Conservation (phyloP, 1,140 invertebrate genomes). For the Acromyrmex echinatior region DNA sequence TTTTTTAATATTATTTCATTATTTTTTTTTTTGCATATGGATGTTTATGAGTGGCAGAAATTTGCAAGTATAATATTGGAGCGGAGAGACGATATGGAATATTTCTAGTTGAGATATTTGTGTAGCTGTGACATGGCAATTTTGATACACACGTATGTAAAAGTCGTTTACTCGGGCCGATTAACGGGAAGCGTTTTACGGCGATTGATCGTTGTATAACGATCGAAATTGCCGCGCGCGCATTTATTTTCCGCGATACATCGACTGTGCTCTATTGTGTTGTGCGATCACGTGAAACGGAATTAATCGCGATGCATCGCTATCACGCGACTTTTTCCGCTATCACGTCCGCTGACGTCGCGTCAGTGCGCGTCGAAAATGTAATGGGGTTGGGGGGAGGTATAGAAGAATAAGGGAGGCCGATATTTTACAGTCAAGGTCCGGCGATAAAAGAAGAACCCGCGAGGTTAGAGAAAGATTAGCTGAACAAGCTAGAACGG, state of each 20-base stretch:
- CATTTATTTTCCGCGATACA: conserved; percentile 49
- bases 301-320: conserved; percentile 57
- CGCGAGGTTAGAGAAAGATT: conserved; percentile 19
- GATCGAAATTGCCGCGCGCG: conserved; percentile 44
- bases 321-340: conserved; percentile 54
- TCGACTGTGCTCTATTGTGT: conserved; percentile 24
- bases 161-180: conserved; percentile 20
- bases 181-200: conserved; percentile 33
- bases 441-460: conserved; percentile 20
- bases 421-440: conserved; percentile 48
- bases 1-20: neutral
- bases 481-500: neutral
- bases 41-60: neutral
- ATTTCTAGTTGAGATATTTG: conserved; percentile 20
- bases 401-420: conserved; percentile 41
- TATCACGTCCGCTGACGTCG: conserved; percentile 11
- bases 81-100: neutral
- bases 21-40: neutral
- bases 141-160: neutral
- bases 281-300: conserved; percentile 45
- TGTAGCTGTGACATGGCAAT: neutral
- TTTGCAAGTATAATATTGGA: neutral
- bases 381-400: conserved; percentile 13
- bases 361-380: conserved; percentile 14
- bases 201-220: conserved; percentile 49